Percentiles rank a stretch among this genome's conserved stretches.
Conservation (phyloP, 2,797 vertebrate genomes). For the Rhinogobio ventralis region DNA sequence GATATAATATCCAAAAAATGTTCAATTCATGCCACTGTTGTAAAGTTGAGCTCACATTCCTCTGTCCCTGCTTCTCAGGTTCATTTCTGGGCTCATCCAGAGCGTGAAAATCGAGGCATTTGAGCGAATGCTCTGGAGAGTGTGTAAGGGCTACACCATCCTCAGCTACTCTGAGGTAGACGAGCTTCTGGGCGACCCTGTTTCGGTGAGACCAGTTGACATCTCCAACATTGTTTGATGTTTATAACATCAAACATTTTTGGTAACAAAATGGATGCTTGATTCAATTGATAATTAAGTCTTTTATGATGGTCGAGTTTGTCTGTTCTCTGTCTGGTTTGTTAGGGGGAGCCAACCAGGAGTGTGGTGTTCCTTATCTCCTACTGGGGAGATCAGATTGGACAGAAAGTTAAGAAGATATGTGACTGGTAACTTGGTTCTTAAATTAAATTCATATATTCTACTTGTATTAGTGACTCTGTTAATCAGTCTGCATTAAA, state of each 20-base stretch:
- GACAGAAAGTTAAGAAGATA: constrained; percentile 98
- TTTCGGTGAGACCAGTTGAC: constrained; percentile 78
- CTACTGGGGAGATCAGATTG: constrained; percentile 98
- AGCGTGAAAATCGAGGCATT: constrained; percentile 91
- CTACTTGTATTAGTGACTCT: neutral
- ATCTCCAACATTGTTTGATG: neutral
- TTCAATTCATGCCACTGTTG: neutral
- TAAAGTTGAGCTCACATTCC: neutral
- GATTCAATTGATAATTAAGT: neutral
- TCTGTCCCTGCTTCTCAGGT: constrained; percentile 74
- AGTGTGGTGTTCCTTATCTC: constrained; percentile 95
- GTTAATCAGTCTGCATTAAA: constrained; percentile 12
- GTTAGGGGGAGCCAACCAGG: constrained; percentile 87
- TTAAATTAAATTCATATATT: neutral
- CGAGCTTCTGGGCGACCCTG: constrained; percentile 86
- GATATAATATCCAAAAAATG: too few species aligned
- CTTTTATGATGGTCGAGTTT: neutral
- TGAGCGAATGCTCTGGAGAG: constrained; percentile 96
- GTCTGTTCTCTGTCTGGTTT: constrained; percentile 22
- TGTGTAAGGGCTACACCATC: constrained; percentile 95
- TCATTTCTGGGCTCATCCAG: constrained; percentile 92
- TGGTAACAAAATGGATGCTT: neutral
- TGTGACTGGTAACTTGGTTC: constrained; percentile 91
- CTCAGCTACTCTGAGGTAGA: constrained; percentile 91
- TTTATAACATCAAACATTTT: neutral